Evolutionary conservation across 2,113 vertebrate species (phyloP).

Genomic region (Sprattus sprattus): DNA sequence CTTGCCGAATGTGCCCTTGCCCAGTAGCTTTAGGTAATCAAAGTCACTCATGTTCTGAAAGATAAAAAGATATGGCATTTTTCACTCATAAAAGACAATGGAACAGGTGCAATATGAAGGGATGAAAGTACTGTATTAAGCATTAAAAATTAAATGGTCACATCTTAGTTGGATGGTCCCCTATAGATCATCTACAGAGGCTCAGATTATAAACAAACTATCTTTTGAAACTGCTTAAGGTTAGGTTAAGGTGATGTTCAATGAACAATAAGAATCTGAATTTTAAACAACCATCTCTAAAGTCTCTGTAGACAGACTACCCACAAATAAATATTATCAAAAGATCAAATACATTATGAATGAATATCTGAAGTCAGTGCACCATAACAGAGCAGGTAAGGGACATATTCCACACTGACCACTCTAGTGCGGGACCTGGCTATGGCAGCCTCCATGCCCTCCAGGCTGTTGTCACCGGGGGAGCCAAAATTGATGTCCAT

Average conservation of each 20-base stretch:
- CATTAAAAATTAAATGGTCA: not conserved
- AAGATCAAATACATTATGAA: too few relatives aligned
- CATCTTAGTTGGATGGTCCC: too few relatives aligned
- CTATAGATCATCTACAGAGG: too few relatives aligned
- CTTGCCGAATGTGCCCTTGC: slow-evolving; percentile 96
- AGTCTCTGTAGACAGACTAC: too few relatives aligned
- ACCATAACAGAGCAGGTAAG: too few relatives aligned
- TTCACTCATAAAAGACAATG: slow-evolving; percentile 31
- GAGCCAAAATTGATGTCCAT: slow-evolving; percentile 87
- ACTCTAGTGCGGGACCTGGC: slow-evolving; percentile 84
- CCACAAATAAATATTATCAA: too few relatives aligned
- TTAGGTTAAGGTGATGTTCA: too few relatives aligned
- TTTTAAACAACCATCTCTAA: too few relatives aligned
- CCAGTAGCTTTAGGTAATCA: slow-evolving; percentile 93
- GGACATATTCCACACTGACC: slow-evolving; percentile 67
- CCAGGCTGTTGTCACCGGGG: slow-evolving; percentile 73
- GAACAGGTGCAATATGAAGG: not conserved
- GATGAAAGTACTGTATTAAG: not conserved
- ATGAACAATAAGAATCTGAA: too few relatives aligned
- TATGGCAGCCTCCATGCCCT: slow-evolving; percentile 85
- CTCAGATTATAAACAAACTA: too few relatives aligned
- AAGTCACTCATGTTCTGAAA: slow-evolving; percentile 92
- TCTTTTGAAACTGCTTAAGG: too few relatives aligned
- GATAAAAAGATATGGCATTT: not conserved
- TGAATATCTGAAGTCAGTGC: too few relatives aligned